Conservation (phyloP, 2,888 invertebrate species). For the Synergus laeviventris region DNA sequence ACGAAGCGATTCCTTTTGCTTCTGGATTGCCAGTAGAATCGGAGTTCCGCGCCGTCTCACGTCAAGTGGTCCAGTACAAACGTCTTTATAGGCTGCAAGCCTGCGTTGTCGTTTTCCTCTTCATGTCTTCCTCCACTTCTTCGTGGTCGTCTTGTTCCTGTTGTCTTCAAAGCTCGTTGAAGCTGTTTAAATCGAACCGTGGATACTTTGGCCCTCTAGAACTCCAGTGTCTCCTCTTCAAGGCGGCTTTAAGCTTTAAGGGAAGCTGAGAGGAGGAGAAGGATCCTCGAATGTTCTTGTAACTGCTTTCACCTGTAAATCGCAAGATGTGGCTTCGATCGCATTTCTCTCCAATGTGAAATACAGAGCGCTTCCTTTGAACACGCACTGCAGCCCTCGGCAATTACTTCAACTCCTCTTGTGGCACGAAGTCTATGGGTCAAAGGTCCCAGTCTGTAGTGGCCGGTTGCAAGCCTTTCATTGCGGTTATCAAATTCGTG, state of each 20-base stretch:
- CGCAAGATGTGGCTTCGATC: background rate
- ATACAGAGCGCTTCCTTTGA: background rate
- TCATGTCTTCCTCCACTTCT: conserved; percentile 5
- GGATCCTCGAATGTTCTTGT: background rate
- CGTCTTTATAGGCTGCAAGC: conserved; percentile 61
- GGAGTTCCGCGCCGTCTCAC: conserved; percentile 65
- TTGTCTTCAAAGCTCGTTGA: conserved; percentile 41
- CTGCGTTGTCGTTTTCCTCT: conserved; percentile 47
- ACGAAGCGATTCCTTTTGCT: conserved; percentile 47
- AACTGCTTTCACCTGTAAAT: conserved; percentile 19
- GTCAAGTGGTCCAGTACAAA: conserved; percentile 65
- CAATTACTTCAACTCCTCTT: conserved; percentile 8
- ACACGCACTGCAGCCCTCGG: background rate
- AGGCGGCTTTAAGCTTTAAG: background rate
- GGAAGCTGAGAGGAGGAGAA: background rate
- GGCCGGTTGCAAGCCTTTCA: background rate
- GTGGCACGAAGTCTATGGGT: background rate
- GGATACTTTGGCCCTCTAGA: conserved; percentile 39
- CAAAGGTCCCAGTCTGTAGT: background rate
- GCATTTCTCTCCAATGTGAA: background rate
- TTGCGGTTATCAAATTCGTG: background rate
- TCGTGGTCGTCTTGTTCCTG: conserved; percentile 20
- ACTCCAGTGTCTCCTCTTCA: background rate
- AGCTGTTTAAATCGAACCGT: conserved; percentile 48
- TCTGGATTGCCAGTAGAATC: conserved; percentile 55